These are phyloP conservation scores for Albula glossodonta DNA, from an alignment of 2,113 vertebrate genomes.

Conservation along the genomic window DNA sequence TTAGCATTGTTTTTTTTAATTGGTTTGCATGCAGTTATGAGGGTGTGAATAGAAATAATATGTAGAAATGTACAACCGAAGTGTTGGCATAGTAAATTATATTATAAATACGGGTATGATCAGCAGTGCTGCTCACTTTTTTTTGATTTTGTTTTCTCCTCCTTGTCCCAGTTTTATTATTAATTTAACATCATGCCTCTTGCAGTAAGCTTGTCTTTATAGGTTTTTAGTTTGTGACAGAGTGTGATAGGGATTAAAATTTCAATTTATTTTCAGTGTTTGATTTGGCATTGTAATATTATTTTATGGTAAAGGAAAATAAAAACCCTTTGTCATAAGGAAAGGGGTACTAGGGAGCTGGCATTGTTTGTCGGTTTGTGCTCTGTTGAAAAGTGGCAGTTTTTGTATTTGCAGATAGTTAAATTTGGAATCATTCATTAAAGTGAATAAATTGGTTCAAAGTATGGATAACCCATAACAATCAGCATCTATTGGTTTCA, in stretches of 20 bases:
- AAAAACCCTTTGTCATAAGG: slow-evolving; percentile 36
- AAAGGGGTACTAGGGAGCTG: background rate
- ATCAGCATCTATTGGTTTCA: background rate
- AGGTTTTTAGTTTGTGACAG: slow-evolving; percentile 45
- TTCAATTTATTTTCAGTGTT: slow-evolving; percentile 44
- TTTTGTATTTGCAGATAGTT: background rate
- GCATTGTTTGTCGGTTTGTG: background rate
- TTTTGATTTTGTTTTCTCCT: background rate
- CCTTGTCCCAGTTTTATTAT: slow-evolving; percentile 20
- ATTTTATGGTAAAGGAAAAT: slow-evolving; percentile 1
- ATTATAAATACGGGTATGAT: slow-evolving; percentile 77
- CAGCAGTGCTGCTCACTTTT: slow-evolving; percentile 62
- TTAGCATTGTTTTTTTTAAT: slow-evolving; percentile 22
- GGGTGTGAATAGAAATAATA: slow-evolving; percentile 12
- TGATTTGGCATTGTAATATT: slow-evolving; percentile 39
- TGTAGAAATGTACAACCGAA: slow-evolving; percentile 52
- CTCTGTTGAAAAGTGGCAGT: background rate
- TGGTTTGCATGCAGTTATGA: slow-evolving; percentile 32
- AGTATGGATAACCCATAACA: background rate
- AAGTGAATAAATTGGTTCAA: background rate
- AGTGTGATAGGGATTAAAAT: slow-evolving; percentile 56
- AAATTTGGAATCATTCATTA: background rate
- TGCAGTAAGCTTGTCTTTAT: background rate
- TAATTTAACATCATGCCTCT: slow-evolving; percentile 22
- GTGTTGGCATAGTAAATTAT: slow-evolving; percentile 59